These are phyloP conservation scores for Biston betularia DNA, from an alignment of 2,888 invertebrate species.

Conservation along the genomic window DNA sequence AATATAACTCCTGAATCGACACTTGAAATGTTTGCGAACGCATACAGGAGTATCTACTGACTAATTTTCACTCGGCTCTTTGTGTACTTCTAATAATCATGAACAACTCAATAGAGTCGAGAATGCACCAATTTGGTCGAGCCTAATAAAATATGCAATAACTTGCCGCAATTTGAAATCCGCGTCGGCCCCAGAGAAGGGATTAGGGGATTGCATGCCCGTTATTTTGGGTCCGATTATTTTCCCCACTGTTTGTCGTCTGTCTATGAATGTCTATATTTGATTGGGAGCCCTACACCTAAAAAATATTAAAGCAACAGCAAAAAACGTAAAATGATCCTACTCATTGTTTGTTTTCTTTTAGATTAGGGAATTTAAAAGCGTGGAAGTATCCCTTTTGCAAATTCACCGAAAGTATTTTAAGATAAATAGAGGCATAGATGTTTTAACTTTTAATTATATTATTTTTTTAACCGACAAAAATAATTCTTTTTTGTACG, in stretches of 20 bases:
- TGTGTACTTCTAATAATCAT: not conserved
- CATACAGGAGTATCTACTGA: no score
- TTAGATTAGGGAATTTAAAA: no score
- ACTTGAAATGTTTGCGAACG: not conserved
- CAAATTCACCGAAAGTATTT: no score
- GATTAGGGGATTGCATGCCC: conserved; percentile 69
- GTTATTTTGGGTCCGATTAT: conserved; percentile 71
- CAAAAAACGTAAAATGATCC: not conserved
- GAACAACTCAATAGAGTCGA: not conserved
- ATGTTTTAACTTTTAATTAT: no score
- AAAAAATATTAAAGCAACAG: not conserved
- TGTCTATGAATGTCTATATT: conserved; percentile 34
- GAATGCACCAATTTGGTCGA: conserved; percentile 13
- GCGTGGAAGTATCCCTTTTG: no score
- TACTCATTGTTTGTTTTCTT: no score
- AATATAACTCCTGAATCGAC: no score
- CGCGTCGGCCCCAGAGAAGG: conserved; percentile 56
- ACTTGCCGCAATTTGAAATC: conserved; percentile 59
- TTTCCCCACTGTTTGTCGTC: conserved; percentile 50
- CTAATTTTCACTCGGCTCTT: no score
- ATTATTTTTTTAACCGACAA: no score
- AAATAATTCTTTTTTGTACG: no score
- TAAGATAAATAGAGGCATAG: no score
- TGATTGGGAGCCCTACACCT: conserved; percentile 11
- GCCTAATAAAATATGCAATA: conserved; percentile 45